Evolutionary conservation across 1,140 invertebrate genomes (phyloP).

Genomic region (Anadara kagoshimensis): DNA sequence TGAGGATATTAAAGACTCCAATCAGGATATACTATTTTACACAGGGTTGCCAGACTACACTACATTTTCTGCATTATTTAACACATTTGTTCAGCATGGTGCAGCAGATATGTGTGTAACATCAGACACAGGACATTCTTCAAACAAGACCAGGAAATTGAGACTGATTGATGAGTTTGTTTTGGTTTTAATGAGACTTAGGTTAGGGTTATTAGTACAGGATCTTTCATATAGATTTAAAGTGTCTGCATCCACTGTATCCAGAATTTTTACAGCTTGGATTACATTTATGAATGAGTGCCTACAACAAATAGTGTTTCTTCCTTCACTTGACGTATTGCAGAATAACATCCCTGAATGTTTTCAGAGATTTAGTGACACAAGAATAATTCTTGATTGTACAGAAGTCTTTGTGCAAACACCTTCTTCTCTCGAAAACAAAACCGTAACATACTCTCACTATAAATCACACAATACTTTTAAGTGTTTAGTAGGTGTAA

Average conservation of each 20-base stretch:
- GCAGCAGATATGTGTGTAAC: not conserved
- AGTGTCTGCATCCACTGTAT: slow-evolving; percentile 18
- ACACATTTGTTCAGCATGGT: not conserved
- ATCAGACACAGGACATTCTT: not conserved
- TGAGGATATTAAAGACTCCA: slow-evolving; percentile 5
- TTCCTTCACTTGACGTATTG: not conserved
- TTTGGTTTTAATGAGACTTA: slow-evolving; percentile 34
- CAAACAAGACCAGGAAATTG: slow-evolving; percentile 3
- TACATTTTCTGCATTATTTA: slow-evolving; percentile 10
- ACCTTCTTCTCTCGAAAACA: too few relatives aligned
- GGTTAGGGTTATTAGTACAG: slow-evolving; percentile 27
- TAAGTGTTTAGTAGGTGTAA: too few relatives aligned
- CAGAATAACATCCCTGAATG: slow-evolving; percentile 11
- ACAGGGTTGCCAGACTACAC: slow-evolving; percentile 3
- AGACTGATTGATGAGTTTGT: slow-evolving; percentile 29
- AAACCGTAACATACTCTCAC: too few relatives aligned
- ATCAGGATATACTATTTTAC: slow-evolving; percentile 5
- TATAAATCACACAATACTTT: too few relatives aligned
- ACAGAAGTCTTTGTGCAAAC: too few relatives aligned
- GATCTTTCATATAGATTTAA: slow-evolving; percentile 39
- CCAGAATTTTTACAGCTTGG: slow-evolving; percentile 32
- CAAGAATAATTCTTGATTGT: slow-evolving; percentile 31
- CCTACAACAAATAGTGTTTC: slow-evolving; percentile 11
- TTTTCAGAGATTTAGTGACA: slow-evolving; percentile 33
- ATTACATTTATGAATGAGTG: slow-evolving; percentile 13